phyloP scores from a whole-genome alignment of 92 coral and sea anemone species.

The Phenganax stokvisi region DNA sequence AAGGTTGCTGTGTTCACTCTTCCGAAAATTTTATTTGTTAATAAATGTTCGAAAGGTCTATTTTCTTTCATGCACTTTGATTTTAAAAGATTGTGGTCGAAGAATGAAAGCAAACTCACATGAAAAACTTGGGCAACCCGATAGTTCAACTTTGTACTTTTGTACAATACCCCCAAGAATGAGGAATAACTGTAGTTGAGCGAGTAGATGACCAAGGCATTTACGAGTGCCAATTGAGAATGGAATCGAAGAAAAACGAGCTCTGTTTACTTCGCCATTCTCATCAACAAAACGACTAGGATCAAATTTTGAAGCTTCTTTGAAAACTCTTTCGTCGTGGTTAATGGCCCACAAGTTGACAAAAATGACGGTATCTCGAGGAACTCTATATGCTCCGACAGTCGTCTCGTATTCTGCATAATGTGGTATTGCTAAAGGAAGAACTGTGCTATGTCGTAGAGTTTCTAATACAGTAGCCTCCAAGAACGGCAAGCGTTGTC shows the following conservation, averaged over 20 bases:
- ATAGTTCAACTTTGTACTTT: slow-evolving; percentile 54
- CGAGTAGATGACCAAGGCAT: slow-evolving; percentile 85
- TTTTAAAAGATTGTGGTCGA: slow-evolving; percentile 68
- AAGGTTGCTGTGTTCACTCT: background rate
- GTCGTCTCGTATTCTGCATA: slow-evolving; percentile 78
- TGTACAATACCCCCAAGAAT: slow-evolving; percentile 80
- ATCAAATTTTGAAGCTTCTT: slow-evolving; percentile 68
- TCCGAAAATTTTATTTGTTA: background rate
- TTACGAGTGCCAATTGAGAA: slow-evolving; percentile 89
- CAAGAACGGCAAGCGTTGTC: slow-evolving; percentile 67
- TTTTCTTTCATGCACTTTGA: slow-evolving; percentile 46
- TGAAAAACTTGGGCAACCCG: slow-evolving; percentile 59
- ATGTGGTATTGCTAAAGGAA: slow-evolving; percentile 93
- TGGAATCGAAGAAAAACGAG: slow-evolving; percentile 64
- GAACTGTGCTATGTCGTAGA: slow-evolving; percentile 75
- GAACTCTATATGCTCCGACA: slow-evolving; percentile 66
- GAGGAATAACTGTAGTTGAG: slow-evolving; percentile 70
- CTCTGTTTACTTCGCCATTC: slow-evolving; percentile 55
- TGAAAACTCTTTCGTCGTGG: slow-evolving; percentile 76
- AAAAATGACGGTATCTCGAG: slow-evolving; percentile 77
- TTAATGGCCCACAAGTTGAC: slow-evolving; percentile 89
- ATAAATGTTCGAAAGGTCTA: background rate
- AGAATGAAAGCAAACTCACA: slow-evolving; percentile 78
- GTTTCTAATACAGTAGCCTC: slow-evolving; percentile 89
- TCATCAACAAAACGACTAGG: slow-evolving; percentile 81